Evolutionary conservation across 2,797 vertebrate species (phyloP).

Genomic region (Graptemys geographica): DNA sequence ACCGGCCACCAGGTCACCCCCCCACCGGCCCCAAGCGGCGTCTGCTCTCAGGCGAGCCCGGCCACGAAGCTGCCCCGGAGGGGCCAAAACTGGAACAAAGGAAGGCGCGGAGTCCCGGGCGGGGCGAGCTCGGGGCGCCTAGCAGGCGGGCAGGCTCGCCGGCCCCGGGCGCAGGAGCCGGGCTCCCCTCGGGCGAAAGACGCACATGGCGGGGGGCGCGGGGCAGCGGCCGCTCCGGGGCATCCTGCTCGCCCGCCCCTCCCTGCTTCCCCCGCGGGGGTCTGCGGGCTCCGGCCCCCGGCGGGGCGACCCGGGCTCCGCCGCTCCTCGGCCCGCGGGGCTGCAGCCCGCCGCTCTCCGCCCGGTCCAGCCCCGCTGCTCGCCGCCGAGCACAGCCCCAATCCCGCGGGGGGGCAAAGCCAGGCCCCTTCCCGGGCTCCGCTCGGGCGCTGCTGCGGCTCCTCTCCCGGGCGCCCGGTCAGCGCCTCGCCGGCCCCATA

Average conservation of each 20-base stretch:
- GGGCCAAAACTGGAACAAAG: conserved; percentile 75
- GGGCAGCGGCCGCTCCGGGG: background rate
- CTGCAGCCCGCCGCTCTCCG: background rate
- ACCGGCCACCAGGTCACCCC: background rate
- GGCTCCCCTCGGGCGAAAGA: conserved; percentile 10
- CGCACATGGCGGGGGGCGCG: background rate
- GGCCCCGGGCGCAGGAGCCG: background rate
- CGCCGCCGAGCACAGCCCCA: background rate
- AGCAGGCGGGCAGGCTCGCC: background rate
- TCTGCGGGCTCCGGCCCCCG: background rate
- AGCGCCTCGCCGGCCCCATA: background rate
- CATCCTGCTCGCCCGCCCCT: background rate
- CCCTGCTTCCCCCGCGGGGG: background rate
- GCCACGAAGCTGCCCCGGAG: conserved; percentile 17
- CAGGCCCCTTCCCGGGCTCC: background rate
- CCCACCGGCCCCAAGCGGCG: background rate
- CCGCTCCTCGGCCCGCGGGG: background rate
- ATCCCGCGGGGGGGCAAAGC: too few species aligned
- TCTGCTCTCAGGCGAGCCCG: background rate
- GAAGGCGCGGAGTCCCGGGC: conserved; percentile 18
- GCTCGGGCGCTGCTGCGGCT: conserved; percentile 32
- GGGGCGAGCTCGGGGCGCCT: background rate
- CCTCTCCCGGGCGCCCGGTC: conserved; percentile 32
- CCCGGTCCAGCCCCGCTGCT: background rate
- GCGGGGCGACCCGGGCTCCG: conserved; percentile 11